Conservation (phyloP, 2,888 invertebrate species). For the Horisme vitalbata region DNA sequence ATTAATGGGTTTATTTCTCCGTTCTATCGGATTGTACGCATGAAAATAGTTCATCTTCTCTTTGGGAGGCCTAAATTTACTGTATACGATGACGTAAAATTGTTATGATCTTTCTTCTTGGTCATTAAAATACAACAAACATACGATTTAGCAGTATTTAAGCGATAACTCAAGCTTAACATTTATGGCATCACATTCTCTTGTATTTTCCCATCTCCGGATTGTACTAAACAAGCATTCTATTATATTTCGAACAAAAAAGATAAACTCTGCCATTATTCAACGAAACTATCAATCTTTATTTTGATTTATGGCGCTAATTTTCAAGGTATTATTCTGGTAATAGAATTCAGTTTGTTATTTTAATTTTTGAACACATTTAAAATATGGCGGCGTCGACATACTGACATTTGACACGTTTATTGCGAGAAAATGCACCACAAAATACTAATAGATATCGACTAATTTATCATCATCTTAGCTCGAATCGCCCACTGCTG, state of each 20-base stretch:
- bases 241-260: neutral
- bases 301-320: slow-evolving; percentile 1
- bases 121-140: slow-evolving; percentile 12
- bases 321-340: neutral
- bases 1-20: too few species aligned
- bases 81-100: too few species aligned
- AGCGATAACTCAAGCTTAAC: slow-evolving; percentile 12
- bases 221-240: neutral
- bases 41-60: too few species aligned
- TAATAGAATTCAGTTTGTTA: slow-evolving; percentile 3
- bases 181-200: neutral
- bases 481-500: too few species aligned
- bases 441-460: neutral
- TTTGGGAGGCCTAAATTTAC: too few species aligned
- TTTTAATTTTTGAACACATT: slow-evolving; percentile 3
- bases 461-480: too few species aligned
- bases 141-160: slow-evolving; percentile 13
- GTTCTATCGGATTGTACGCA: too few species aligned
- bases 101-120: neutral
- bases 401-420: slow-evolving; percentile 6
- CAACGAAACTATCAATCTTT: neutral
- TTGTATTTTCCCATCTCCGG: neutral
- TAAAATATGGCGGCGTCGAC: slow-evolving; percentile 1
- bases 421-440: slow-evolving; percentile 1
- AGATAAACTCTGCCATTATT: too few species aligned